Conservation (phyloP, 1,140 invertebrate genomes). For the Lucilia sericata region DNA sequence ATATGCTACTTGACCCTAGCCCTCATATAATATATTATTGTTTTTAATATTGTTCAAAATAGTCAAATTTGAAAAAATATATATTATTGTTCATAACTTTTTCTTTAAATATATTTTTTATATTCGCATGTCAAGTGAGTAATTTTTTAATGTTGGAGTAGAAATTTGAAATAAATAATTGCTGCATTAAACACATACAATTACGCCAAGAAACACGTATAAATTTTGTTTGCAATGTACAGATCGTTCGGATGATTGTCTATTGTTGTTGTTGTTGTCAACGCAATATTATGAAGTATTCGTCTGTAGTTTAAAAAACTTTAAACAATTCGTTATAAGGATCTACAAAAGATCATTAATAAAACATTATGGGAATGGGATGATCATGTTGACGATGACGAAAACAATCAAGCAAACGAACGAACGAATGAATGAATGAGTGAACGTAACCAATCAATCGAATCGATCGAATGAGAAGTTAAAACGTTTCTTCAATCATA, state of each 20-base stretch:
- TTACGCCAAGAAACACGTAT: not conserved
- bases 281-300: conserved; percentile 3
- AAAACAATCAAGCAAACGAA: not conserved
- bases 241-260: not conserved
- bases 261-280: not conserved
- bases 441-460: not conserved
- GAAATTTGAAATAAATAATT: not conserved
- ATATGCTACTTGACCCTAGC: no score
- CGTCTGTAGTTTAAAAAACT: conserved; percentile 22
- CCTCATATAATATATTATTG: no score
- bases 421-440: not conserved
- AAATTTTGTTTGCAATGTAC: not conserved
- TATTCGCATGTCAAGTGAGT: no score
- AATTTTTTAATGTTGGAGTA: no score
- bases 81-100: no score
- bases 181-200: not conserved
- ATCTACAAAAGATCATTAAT: conserved; percentile 42
- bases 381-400: not conserved
- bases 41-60: no score
- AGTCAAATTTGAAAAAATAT: no score
- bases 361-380: conserved; percentile 42
- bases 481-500: conserved; percentile 35
- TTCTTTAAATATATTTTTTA: no score
- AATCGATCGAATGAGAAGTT: not conserved
- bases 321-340: conserved; percentile 38